These are phyloP conservation scores for Corticium candelabrum DNA, from an alignment of 37 sponge, comb jelly and placozoan species.

Conservation along the genomic window DNA sequence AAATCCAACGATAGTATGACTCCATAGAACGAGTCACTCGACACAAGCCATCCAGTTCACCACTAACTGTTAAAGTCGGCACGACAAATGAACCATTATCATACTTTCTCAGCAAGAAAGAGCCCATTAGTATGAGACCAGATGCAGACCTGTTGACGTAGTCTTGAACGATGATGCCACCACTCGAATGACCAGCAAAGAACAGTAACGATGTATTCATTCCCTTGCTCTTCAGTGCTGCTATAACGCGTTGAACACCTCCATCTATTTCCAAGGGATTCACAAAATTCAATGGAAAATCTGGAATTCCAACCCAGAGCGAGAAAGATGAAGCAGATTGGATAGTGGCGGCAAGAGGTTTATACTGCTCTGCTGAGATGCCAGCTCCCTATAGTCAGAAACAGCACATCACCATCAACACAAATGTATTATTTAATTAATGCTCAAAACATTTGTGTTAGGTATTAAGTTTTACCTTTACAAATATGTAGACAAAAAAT, in stretches of 20 bases:
- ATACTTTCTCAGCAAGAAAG: slow-evolving; percentile 38
- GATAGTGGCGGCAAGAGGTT: slow-evolving; percentile 35
- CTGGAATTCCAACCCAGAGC: slow-evolving; percentile 70
- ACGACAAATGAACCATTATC: slow-evolving; percentile 43
- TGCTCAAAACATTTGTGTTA: too few relatives aligned
- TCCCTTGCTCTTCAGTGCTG: slow-evolving; percentile 23
- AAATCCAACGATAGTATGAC: slow-evolving; percentile 44
- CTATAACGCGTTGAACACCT: slow-evolving; percentile 30
- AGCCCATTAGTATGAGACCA: slow-evolving; percentile 52
- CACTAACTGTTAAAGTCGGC: slow-evolving; percentile 55
- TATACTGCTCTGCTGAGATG: slow-evolving; percentile 39
- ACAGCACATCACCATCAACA: too few relatives aligned
- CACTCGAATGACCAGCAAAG: slow-evolving; percentile 61
- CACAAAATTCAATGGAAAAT: slow-evolving; percentile 28
- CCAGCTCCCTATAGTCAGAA: too few relatives aligned
- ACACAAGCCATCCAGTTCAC: slow-evolving; percentile 66
- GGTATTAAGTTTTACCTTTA: too few relatives aligned
- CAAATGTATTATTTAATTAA: too few relatives aligned
- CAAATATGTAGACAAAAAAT: too few relatives aligned
- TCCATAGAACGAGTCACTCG: slow-evolving; percentile 70
- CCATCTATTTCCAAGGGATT: slow-evolving; percentile 42
- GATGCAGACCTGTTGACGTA: slow-evolving; percentile 17
- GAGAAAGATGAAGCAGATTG: slow-evolving; percentile 29
- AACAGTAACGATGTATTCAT: slow-evolving; percentile 31
- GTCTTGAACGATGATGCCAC: slow-evolving; percentile 52